These are phyloP conservation scores for Drosophila buzzatii DNA, from an alignment of 2,888 invertebrate species.

Conservation along the genomic window DNA sequence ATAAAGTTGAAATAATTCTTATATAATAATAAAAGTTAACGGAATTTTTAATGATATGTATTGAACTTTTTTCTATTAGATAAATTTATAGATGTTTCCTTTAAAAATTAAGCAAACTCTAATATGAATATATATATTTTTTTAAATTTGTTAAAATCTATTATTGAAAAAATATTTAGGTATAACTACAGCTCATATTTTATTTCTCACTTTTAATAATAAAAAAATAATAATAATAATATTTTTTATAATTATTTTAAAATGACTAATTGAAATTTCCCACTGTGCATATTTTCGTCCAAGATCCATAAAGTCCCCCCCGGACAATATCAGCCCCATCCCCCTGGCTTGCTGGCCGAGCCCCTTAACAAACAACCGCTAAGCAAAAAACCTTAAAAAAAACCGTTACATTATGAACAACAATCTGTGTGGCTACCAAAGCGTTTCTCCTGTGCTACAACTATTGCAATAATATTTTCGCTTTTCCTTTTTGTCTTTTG, in stretches of 20 bases:
- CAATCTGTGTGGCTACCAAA: constrained; percentile 49
- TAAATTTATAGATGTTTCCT: too few relatives aligned
- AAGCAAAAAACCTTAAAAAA: constrained; percentile 23
- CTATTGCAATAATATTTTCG: constrained; percentile 56
- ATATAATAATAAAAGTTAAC: too few relatives aligned
- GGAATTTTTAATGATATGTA: too few relatives aligned
- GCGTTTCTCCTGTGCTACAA: constrained; percentile 60
- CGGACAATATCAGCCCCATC: not conserved
- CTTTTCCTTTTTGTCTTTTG: constrained; percentile 2
- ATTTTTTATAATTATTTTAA: not conserved
- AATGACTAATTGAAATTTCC: constrained; percentile 1
- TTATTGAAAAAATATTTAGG: too few relatives aligned
- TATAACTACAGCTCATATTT: too few relatives aligned
- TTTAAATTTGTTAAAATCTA: too few relatives aligned
- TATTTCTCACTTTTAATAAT: too few relatives aligned
- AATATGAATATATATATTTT: too few relatives aligned
- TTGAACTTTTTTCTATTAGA: too few relatives aligned
- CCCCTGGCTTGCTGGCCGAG: constrained; percentile 10
- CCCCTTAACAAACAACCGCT: constrained; percentile 17
- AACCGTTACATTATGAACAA: constrained; percentile 62
- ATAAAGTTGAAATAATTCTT: too few relatives aligned
- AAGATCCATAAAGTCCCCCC: constrained; percentile 41
- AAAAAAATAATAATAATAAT: not conserved
- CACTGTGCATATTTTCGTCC: constrained; percentile 24
- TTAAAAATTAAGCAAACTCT: too few relatives aligned